These are phyloP conservation scores for Muntiacus muntjak DNA, from an alignment of 2,113 vertebrate genomes.

Conservation along the genomic window DNA sequence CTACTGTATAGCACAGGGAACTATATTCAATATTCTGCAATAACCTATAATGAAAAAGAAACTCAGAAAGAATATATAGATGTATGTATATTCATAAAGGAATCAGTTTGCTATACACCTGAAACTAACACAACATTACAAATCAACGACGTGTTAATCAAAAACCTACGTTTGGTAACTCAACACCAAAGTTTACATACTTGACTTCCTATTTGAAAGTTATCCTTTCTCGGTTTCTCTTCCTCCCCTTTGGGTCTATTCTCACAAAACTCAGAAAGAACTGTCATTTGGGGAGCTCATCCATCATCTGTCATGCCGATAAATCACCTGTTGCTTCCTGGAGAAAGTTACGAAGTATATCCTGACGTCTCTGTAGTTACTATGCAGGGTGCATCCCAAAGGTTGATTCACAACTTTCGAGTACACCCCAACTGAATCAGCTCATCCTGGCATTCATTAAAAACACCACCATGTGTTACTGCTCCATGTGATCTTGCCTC, in stretches of 20 bases:
- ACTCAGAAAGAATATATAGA: background rate
- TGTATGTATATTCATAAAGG: background rate
- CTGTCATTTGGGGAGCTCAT: background rate
- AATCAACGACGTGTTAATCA: background rate
- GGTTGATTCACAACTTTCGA: background rate
- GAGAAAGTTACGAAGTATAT: background rate
- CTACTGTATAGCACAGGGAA: background rate
- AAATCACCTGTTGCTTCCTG: background rate
- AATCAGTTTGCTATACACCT: background rate
- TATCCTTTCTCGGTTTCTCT: background rate
- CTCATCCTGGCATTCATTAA: background rate
- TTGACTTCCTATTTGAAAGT: background rate
- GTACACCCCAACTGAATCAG: accelerated
- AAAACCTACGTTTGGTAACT: background rate
- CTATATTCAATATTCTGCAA: background rate
- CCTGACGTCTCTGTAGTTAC: background rate
- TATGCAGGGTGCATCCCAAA: background rate
- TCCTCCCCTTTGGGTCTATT: background rate
- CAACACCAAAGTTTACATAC: background rate
- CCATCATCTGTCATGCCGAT: background rate
- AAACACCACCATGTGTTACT: background rate
- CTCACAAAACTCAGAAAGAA: background rate
- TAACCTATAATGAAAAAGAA: background rate
- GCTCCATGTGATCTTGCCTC: background rate
- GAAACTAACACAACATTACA: background rate